Evolutionary conservation across 1,140 invertebrate genomes (phyloP).

Genomic region (Sitophilus oryzae): DNA sequence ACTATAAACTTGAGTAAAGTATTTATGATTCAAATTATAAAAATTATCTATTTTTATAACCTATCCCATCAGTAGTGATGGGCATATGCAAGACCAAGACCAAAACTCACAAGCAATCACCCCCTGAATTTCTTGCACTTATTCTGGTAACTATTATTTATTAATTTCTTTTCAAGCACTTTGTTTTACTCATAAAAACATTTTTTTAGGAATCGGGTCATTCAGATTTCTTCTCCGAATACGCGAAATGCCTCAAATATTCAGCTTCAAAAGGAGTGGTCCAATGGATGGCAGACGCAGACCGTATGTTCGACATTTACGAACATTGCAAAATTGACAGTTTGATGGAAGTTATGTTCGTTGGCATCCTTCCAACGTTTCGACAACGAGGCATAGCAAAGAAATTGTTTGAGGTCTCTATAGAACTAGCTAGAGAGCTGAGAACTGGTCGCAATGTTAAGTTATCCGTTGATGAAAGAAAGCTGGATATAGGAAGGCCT

Average conservation of each 20-base stretch:
- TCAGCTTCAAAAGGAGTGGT: slow-evolving; percentile 7
- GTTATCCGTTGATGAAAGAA: slow-evolving; percentile 12
- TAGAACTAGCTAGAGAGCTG: slow-evolving; percentile 51
- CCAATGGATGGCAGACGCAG: slow-evolving; percentile 19
- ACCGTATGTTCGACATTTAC: slow-evolving; percentile 48
- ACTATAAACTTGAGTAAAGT: no score
- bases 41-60: no score
- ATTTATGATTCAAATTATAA: no score
- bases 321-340: slow-evolving; percentile 53
- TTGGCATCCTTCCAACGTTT: slow-evolving; percentile 50
- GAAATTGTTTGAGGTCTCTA: slow-evolving; percentile 47
- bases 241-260: neutral
- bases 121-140: neutral
- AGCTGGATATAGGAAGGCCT: slow-evolving; percentile 38
- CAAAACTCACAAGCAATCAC: no score
- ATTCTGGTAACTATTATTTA: neutral
- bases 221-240: neutral
- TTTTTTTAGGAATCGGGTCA: neutral
- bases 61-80: no score
- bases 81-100: no score
- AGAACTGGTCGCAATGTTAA: slow-evolving; percentile 47
- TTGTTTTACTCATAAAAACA: neutral
- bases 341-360: slow-evolving; percentile 61
- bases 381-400: slow-evolving; percentile 49
- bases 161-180: neutral